A percentile compares a stretch with the other conserved stretches of the same genome.
Conservation (phyloP, 92 coral and sea anemone species). For the Meandrina meandrites region DNA sequence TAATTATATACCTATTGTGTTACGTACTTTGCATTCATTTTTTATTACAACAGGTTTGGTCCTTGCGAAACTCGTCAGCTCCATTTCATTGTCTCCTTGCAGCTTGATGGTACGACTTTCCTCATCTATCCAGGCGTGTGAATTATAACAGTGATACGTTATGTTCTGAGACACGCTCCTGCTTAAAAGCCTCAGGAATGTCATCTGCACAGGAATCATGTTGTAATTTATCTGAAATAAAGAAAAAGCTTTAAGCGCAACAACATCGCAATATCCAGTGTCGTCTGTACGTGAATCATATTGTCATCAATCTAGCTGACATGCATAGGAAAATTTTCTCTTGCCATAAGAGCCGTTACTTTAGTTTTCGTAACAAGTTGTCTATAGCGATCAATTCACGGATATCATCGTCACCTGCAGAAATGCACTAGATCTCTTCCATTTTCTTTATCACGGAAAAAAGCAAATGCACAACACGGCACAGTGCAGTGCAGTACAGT, state of each 20-base stretch:
- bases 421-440: too few species aligned
- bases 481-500: too few species aligned
- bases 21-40: conserved; percentile 74
- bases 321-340: too few species aligned
- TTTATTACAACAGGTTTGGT: conserved; percentile 18
- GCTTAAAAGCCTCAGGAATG: conserved; percentile 76
- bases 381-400: too few species aligned
- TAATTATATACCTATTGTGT: too few species aligned
- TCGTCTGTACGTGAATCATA: too few species aligned
- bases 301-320: too few species aligned
- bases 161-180: conserved; percentile 64
- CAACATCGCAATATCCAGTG: background rate
- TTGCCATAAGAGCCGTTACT: too few species aligned
- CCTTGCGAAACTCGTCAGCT: conserved; percentile 15
- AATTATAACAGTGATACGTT: conserved; percentile 83
- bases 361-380: too few species aligned
- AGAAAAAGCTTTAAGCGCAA: background rate
- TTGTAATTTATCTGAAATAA: conserved; percentile 43
- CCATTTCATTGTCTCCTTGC: conserved; percentile 75
- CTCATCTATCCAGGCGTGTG: conserved; percentile 49
- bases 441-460: too few species aligned
- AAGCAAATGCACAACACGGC: too few species aligned
- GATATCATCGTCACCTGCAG: too few species aligned
- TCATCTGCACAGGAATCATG: conserved; percentile 69
- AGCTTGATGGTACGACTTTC: conserved; percentile 63